phyloP scores from a whole-genome alignment of 2,888 invertebrate genomes.

The Ferdinandea cuprea region DNA sequence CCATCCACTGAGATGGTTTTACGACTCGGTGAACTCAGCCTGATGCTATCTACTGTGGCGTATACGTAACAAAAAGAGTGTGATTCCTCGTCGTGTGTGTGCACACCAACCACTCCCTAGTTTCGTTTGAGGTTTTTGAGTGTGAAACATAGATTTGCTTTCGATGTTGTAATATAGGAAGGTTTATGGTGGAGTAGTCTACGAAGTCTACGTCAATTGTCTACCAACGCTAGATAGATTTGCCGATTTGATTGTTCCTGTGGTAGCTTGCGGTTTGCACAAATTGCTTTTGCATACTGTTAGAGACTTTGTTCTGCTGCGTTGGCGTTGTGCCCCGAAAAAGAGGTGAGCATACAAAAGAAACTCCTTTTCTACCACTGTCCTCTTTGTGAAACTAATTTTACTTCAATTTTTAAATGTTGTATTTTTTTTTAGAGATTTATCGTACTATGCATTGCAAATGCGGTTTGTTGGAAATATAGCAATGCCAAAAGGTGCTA shows the following conservation, averaged over 20 bases:
- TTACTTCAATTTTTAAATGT: too few species aligned
- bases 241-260: constrained; percentile 17
- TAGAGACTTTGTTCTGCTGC: not conserved
- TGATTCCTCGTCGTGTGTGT: not conserved
- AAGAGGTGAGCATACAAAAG: not conserved
- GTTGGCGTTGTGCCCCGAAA: too few species aligned
- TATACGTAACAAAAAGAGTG: constrained; percentile 5
- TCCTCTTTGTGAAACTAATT: constrained; percentile 2
- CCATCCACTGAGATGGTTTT: not conserved
- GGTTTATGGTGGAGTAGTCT: not conserved
- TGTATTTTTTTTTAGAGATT: not conserved
- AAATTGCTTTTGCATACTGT: constrained; percentile 6
- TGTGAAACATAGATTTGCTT: constrained; percentile 30
- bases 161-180: constrained; percentile 3
- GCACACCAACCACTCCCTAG: not conserved
- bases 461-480: not conserved
- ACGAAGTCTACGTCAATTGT: not conserved
- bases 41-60: constrained; percentile 1
- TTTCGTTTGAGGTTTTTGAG: constrained; percentile 5
- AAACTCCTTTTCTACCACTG: not conserved
- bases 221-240: constrained; percentile 20
- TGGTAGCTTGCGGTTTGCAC: constrained; percentile 3
- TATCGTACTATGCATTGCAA: not conserved
- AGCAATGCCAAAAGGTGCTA: constrained; percentile 2
- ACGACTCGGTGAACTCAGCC: not conserved